Evolutionary conservation across 2,888 invertebrate species (phyloP).

Genomic region (Stictocephala bisonia): DNA sequence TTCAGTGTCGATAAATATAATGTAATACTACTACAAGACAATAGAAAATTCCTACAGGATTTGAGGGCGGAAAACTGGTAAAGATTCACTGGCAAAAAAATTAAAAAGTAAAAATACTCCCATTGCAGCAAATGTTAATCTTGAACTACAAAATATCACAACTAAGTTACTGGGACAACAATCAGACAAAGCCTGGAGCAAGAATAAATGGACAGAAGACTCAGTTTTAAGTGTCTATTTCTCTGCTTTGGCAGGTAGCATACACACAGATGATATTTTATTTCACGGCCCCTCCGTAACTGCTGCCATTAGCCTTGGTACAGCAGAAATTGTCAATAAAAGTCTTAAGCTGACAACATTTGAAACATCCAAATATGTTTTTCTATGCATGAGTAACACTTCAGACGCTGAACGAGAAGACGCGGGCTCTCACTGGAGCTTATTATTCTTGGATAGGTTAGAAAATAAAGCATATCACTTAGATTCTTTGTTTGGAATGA

Average conservation of each 20-base stretch:
- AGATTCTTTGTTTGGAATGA: too few relatives aligned
- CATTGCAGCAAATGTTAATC: neutral
- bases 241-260: neutral
- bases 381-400: too few relatives aligned
- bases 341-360: neutral
- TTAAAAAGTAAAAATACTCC: neutral
- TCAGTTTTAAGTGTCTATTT: neutral
- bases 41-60: neutral
- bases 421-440: too few relatives aligned
- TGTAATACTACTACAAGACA: neutral
- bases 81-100: neutral
- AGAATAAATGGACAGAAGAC: slow-evolving; percentile 9
- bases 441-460: too few relatives aligned
- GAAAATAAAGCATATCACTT: too few relatives aligned
- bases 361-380: neutral
- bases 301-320: neutral
- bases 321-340: neutral
- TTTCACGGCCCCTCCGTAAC: slow-evolving; percentile 5
- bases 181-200: neutral
- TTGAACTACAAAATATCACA: neutral
- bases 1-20: neutral
- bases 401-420: too few relatives aligned
- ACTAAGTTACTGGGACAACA: neutral
- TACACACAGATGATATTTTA: neutral
- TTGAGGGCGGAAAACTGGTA: neutral